Conservation (phyloP, 2,888 invertebrate species). For the Acleris sparsana region DNA sequence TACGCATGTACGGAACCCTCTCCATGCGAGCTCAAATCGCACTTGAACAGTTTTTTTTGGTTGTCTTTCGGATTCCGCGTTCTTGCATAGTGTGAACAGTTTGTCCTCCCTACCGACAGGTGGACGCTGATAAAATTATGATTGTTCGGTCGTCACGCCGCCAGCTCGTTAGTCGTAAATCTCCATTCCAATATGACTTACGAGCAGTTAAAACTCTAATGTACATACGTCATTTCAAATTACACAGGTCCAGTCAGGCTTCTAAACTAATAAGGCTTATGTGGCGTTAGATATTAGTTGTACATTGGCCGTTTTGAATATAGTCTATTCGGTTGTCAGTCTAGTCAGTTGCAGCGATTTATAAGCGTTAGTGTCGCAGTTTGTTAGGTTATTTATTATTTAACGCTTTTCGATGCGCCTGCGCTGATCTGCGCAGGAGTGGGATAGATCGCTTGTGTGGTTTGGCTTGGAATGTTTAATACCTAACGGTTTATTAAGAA, state of each 20-base stretch:
- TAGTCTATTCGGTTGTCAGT: background rate
- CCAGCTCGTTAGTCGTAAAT: conserved; percentile 31
- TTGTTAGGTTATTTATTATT: conserved; percentile 58
- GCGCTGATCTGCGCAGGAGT: conserved; percentile 21
- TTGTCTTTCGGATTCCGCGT: background rate
- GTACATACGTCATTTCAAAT: background rate
- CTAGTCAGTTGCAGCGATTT: conserved; percentile 52
- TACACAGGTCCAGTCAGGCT: too few species aligned
- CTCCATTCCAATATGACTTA: background rate
- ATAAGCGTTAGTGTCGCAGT: conserved; percentile 54
- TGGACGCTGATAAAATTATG: conserved; percentile 49
- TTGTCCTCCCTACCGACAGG: conserved; percentile 7
- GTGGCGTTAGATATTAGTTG: too few species aligned
- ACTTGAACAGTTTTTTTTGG: too few species aligned
- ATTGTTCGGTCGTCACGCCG: conserved; percentile 47
- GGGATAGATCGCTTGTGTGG: conserved; percentile 18
- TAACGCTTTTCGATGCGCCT: conserved; percentile 37
- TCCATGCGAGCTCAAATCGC: too few species aligned
- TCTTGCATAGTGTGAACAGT: conserved; percentile 8
- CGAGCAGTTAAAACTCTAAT: background rate
- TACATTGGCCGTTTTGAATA: too few species aligned
- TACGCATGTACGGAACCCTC: too few species aligned
- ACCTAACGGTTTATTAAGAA: too few species aligned
- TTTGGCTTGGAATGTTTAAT: background rate
- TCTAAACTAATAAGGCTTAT: too few species aligned